phyloP scores from a whole-genome alignment of 2,797 vertebrate species.

The Lepidocolaptes lacrymiger region DNA sequence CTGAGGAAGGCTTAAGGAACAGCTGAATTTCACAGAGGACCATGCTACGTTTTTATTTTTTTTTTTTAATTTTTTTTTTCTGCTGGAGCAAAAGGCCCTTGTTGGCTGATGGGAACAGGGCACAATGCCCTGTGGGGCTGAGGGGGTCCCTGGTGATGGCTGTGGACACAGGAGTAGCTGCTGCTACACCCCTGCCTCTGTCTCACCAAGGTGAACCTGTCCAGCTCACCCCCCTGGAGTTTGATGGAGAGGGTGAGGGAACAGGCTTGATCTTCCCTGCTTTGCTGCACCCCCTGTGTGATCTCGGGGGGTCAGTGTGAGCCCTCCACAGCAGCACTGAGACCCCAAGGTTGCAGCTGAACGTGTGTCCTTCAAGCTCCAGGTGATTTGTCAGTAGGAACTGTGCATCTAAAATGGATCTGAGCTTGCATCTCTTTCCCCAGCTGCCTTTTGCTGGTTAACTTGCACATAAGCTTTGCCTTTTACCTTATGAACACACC shows the following conservation, averaged over 20 bases:
- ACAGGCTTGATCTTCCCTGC: background rate
- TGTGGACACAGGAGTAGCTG: background rate
- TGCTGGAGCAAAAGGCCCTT: background rate
- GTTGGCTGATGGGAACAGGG: background rate
- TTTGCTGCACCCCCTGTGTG: background rate
- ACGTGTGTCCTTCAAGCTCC: background rate
- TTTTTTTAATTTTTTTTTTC: background rate
- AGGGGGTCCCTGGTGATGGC: background rate
- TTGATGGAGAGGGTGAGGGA: background rate
- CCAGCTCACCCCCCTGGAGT: background rate
- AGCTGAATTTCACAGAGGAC: background rate
- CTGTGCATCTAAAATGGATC: background rate
- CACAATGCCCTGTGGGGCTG: rapidly evolving
- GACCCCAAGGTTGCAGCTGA: background rate
- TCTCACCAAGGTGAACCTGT: background rate
- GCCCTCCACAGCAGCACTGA: background rate
- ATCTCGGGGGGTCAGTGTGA: background rate
- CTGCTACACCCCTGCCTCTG: background rate
- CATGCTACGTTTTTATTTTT: background rate
- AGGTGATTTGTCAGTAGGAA: background rate
- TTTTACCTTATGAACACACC: background rate
- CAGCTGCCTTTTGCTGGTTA: background rate
- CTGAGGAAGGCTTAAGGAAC: background rate
- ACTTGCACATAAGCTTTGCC: background rate
- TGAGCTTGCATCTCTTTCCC: background rate